Conservation (phyloP, 2,888 invertebrate genomes). For the Criorhina ranunculi region DNA sequence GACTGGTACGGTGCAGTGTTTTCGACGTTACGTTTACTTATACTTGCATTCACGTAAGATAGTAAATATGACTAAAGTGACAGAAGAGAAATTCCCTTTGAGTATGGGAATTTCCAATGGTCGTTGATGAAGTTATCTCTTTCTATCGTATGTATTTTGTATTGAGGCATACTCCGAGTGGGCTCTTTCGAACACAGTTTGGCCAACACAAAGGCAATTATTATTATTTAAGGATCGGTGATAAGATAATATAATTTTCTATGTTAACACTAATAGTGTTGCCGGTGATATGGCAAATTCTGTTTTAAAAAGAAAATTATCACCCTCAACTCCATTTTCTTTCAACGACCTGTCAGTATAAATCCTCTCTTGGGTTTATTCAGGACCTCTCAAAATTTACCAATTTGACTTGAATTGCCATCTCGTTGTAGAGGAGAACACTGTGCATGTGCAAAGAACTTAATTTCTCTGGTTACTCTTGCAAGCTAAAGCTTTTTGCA, state of each 20-base stretch:
- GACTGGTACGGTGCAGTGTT: constrained; percentile 29
- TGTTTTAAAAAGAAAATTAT: too few species aligned
- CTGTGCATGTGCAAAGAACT: too few species aligned
- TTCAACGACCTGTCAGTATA: too few species aligned
- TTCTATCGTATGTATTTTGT: background rate
- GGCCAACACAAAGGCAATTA: background rate
- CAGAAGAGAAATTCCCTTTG: constrained; percentile 52
- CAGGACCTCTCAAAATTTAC: too few species aligned
- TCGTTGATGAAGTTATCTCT: constrained; percentile 2
- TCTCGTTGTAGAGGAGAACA: too few species aligned
- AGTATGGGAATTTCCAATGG: constrained; percentile 6
- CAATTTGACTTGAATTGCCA: too few species aligned
- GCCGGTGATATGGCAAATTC: too few species aligned
- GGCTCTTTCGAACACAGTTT: background rate
- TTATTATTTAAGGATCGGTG: background rate
- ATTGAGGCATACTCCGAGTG: background rate
- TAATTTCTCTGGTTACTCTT: too few species aligned
- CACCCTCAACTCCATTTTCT: too few species aligned
- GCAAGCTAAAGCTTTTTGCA: too few species aligned
- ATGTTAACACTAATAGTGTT: background rate
- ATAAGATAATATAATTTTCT: background rate
- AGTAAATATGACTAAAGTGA: constrained; percentile 36
- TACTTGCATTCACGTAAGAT: constrained; percentile 20
- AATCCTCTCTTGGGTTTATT: too few species aligned
- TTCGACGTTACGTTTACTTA: constrained; percentile 48